phyloP scores from a whole-genome alignment of 2,113 vertebrate species.

The Gorsachius goisagi region DNA sequence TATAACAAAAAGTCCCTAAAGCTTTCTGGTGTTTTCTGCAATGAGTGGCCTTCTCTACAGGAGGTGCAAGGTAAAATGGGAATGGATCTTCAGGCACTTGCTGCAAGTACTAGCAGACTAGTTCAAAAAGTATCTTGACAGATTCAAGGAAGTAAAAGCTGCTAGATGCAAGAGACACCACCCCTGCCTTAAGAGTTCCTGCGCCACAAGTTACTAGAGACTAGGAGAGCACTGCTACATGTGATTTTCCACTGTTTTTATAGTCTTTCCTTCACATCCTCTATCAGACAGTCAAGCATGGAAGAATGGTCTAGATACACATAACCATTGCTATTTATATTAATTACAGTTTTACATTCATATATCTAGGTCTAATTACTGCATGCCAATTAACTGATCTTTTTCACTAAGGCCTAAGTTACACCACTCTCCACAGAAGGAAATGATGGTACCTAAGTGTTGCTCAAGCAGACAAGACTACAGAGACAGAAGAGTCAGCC shows the following conservation, averaged over 20 bases:
- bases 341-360: background rate
- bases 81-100: background rate
- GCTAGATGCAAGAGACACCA: background rate
- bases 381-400: background rate
- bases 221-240: accelerated
- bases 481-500: background rate
- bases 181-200: background rate
- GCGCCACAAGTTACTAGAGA: background rate
- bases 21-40: background rate
- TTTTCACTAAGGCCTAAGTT: background rate
- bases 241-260: background rate
- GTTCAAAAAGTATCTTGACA: background rate
- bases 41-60: background rate
- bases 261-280: background rate
- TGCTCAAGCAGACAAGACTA: background rate
- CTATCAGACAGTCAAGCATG: background rate
- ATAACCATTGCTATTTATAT: background rate
- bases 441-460: accelerated
- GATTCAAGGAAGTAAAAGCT: background rate
- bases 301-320: background rate
- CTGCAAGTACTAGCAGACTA: background rate
- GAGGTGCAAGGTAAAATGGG: accelerated
- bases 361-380: background rate
- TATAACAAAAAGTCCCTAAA: background rate
- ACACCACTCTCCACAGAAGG: background rate